Evolutionary conservation across 2,113 vertebrate species (phyloP).

Genomic region (Holacanthus passer): DNA sequence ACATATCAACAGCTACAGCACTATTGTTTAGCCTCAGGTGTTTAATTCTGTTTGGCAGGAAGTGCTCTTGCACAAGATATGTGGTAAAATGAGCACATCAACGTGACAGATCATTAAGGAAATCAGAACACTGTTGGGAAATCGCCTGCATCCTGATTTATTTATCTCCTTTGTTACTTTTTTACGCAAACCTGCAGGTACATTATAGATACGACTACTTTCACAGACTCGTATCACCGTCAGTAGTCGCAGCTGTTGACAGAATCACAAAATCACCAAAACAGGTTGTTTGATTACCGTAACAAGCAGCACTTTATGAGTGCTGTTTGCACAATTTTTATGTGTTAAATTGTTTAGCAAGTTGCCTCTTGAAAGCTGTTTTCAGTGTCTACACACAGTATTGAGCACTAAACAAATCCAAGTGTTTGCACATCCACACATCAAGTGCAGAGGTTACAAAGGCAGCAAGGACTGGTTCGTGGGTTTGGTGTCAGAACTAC

Average conservation of each 20-base stretch:
- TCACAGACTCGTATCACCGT: slow-evolving; percentile 1
- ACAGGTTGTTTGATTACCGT: background rate
- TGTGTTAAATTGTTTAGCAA: slow-evolving; percentile 10
- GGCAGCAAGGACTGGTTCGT: background rate
- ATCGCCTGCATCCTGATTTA: slow-evolving; percentile 42
- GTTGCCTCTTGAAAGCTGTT: slow-evolving; percentile 10
- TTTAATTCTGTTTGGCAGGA: slow-evolving; percentile 75
- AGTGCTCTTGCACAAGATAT: slow-evolving; percentile 69
- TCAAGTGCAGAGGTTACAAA: slow-evolving; percentile 3
- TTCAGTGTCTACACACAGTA: background rate
- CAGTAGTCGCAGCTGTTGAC: background rate
- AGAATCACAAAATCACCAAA: slow-evolving; percentile 1
- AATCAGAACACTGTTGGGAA: slow-evolving; percentile 62
- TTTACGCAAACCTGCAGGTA: slow-evolving; percentile 22
- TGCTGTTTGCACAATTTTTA: slow-evolving; percentile 32
- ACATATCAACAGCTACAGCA: slow-evolving; percentile 61
- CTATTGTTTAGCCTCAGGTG: slow-evolving; percentile 78
- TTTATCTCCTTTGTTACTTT: slow-evolving; percentile 9
- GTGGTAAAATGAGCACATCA: slow-evolving; percentile 57
- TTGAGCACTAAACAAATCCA: background rate
- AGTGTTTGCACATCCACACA: slow-evolving; percentile 4
- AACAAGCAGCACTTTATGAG: slow-evolving; percentile 55
- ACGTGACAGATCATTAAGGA: slow-evolving; percentile 55
- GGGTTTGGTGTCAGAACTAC: slow-evolving; percentile 9
- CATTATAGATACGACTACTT: background rate